phyloP scores from a whole-genome alignment of 92 coral and sea anemone genomes.

The Isaurus tuberculatus region DNA sequence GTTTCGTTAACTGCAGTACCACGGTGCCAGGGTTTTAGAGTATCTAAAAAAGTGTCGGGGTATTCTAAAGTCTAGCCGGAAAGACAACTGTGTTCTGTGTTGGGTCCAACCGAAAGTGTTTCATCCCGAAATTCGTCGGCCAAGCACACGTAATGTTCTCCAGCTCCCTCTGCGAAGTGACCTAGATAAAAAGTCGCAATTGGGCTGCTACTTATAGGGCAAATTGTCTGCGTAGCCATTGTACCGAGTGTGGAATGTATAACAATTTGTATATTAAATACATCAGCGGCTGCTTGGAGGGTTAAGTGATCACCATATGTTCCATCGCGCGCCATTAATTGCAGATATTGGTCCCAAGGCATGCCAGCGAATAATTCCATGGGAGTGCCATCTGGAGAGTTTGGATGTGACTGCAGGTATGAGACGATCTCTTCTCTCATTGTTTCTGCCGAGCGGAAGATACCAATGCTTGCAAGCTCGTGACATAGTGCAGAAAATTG shows the following conservation, averaged over 20 bases:
- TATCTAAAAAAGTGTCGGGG: too few relatives aligned
- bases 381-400: too few relatives aligned
- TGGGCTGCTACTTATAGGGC: slow-evolving; percentile 11
- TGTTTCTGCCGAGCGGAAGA: too few relatives aligned
- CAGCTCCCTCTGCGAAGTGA: not conserved
- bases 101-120: too few relatives aligned
- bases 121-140: slow-evolving; percentile 8
- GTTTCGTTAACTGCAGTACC: too few relatives aligned
- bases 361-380: not conserved
- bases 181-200: slow-evolving; percentile 27
- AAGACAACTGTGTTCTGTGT: too few relatives aligned
- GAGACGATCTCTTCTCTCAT: too few relatives aligned
- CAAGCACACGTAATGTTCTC: slow-evolving; percentile 35
- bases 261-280: not conserved
- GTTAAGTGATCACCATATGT: not conserved
- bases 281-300: not conserved
- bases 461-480: too few relatives aligned
- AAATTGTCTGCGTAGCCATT: not conserved
- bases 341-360: not conserved
- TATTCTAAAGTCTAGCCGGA: too few relatives aligned
- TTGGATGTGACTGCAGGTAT: too few relatives aligned
- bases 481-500: too few relatives aligned
- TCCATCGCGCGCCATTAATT: not conserved
- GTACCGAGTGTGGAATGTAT: not conserved
- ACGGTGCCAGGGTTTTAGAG: too few relatives aligned